A percentile compares a stretch with the other conserved stretches of the same genome.
phyloP scores from a whole-genome alignment of 2,797 vertebrate genomes.

The Percopsis omiscomaycus region DNA sequence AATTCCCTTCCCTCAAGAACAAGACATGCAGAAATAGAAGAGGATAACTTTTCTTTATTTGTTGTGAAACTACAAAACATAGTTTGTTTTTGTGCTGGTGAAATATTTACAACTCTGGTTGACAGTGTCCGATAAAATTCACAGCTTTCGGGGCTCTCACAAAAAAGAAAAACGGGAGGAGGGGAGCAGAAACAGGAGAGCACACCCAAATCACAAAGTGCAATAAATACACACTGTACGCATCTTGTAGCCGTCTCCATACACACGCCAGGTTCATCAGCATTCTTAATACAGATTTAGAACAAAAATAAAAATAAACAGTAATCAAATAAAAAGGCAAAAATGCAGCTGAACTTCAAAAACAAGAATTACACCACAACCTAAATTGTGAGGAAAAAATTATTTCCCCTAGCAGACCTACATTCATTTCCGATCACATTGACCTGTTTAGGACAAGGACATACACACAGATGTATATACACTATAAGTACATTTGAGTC shows the following conservation, averaged over 20 bases:
- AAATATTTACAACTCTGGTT: constrained; percentile 83
- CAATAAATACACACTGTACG: constrained; percentile 80
- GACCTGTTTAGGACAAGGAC: constrained; percentile 45
- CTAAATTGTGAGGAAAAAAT: constrained; percentile 45
- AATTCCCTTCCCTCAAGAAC: not conserved
- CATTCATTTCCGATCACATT: constrained; percentile 43
- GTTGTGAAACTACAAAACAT: constrained; percentile 85
- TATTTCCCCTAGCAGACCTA: constrained; percentile 60
- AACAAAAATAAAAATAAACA: constrained; percentile 37
- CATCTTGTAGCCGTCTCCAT: constrained; percentile 52
- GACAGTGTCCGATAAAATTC: constrained; percentile 82
- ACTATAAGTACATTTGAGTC: constrained; percentile 17
- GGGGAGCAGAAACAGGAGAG: constrained; percentile 54
- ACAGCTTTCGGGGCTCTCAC: constrained; percentile 80
- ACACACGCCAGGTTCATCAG: constrained; percentile 50
- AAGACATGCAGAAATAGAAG: constrained; percentile 55
- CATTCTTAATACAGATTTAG: constrained; percentile 59
- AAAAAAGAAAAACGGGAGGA: constrained; percentile 59
- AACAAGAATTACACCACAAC: constrained; percentile 50
- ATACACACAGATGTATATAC: constrained; percentile 46
- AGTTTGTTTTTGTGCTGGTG: constrained; percentile 77
- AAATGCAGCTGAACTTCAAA: constrained; percentile 56
- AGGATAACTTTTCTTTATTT: constrained; percentile 78
- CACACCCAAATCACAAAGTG: constrained; percentile 82
- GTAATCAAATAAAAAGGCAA: constrained; percentile 39